Conservation (phyloP, 1,140 invertebrate species). For the Dinoponera quadriceps region DNA sequence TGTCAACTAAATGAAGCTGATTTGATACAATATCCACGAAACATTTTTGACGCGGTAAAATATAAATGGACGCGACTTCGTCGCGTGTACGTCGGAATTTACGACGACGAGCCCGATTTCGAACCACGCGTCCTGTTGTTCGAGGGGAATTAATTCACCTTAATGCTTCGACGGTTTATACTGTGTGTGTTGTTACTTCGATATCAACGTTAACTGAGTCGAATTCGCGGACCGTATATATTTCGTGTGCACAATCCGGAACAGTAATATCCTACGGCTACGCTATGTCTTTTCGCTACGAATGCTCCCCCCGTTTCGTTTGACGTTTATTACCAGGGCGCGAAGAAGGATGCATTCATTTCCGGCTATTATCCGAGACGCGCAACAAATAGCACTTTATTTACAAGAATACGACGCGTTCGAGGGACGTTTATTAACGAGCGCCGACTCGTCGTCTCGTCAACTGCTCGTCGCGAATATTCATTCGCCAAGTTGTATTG, state of each 20-base stretch:
- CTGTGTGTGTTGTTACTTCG: background rate
- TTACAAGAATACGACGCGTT: constrained; percentile 16
- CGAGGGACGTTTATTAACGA: constrained; percentile 55
- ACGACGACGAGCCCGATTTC: too few relatives aligned
- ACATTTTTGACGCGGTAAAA: too few relatives aligned
- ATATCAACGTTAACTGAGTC: background rate
- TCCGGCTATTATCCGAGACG: constrained; percentile 25
- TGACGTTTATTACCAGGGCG: constrained; percentile 42
- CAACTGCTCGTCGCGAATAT: constrained; percentile 45
- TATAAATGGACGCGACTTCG: too few relatives aligned
- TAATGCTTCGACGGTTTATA: background rate
- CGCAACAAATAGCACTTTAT: constrained; percentile 45
- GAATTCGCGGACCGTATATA: background rate
- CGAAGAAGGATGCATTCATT: constrained; percentile 36
- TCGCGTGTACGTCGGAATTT: too few relatives aligned
- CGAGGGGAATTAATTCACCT: background rate
- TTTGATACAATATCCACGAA: too few relatives aligned
- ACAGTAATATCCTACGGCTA: constrained; percentile 9
- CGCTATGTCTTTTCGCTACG: constrained; percentile 11
- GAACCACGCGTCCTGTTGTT: background rate
- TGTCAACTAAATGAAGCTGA: too few relatives aligned
- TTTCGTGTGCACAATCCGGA: background rate
- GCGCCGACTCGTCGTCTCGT: constrained; percentile 18
- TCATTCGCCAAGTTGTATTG: constrained; percentile 42
- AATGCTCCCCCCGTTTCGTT: constrained; percentile 10